These are phyloP conservation scores for Mionectes macconnelli DNA, from an alignment of 2,113 vertebrate species.

Conservation along the genomic window DNA sequence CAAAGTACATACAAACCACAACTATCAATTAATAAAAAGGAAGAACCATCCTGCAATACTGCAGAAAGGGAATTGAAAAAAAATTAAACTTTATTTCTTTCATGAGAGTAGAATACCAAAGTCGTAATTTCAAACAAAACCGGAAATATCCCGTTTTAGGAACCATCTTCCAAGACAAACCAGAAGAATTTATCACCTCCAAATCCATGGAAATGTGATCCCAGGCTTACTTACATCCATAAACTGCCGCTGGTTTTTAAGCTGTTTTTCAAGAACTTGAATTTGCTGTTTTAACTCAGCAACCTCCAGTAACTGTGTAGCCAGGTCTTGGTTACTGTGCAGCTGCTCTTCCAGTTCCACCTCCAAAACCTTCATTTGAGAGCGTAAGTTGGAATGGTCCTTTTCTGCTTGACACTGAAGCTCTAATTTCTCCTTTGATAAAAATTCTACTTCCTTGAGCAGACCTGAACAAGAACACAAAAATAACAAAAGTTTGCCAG, in stretches of 20 bases:
- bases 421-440: conserved; percentile 84
- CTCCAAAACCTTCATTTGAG: conserved; percentile 84
- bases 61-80: background rate
- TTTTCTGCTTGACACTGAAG: conserved; percentile 90
- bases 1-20: background rate
- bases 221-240: conserved; percentile 82
- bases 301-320: conserved; percentile 75
- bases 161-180: background rate
- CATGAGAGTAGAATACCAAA: background rate
- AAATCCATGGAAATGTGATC: background rate
- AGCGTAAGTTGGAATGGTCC: conserved; percentile 77
- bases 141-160: background rate
- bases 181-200: background rate
- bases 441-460: conserved; percentile 80
- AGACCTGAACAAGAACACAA: conserved; percentile 74
- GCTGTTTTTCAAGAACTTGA: conserved; percentile 88
- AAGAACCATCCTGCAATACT: background rate
- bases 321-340: conserved; percentile 72
- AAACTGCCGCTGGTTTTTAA: conserved; percentile 90
- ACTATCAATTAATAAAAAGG: background rate
- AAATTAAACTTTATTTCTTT: background rate
- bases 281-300: conserved; percentile 85
- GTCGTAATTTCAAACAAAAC: background rate
- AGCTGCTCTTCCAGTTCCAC: conserved; percentile 90
- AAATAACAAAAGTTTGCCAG: background rate